Base-by-base conservation (phyloP, 2,113 vertebrate species). In the Limanda limanda region DNA sequence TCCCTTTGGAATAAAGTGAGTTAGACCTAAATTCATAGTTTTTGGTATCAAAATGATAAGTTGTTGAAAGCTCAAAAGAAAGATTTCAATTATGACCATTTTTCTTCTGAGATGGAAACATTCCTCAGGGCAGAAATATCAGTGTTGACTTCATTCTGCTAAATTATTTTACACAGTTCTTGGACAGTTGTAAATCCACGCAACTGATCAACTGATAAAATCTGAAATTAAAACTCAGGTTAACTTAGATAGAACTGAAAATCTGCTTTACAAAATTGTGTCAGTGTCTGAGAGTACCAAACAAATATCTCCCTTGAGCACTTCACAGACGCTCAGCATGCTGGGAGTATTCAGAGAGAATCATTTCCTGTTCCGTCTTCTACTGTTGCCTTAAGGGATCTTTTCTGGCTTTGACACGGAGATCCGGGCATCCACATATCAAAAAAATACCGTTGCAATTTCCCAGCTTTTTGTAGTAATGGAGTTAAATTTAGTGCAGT, bases 401-500 rank as follows among this genome's bases (percentile, higher is more conserved):
- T 40, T 74, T 62, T 55, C 27, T 14, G 62, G 21, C 18, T 21
- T 20, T 17, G 20, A 15, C n/a, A 47, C 15, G 40, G 15, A 70
- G 10, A 54, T 47, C 12, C 15, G 37, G 55, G 17, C 10, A 45
- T 59, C 25, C 52, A 67, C 40, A 48, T 1, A 55, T 59, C 25
- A 20, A 13, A 42, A 42, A 42, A 40, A 40, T 9, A 63, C 37
- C 3, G 5, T 71, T 58, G 47, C 77, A 61, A 74, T 83, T 89
- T 76, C 72, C 77, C 48, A 51, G 45, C 25, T 71, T 67, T 77
- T 61, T 77, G 68, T 35, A 59, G 59, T 58, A 13, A 4, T 23
- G n/a, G 20, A 23, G 56, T 18, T 52, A 45, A 35, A 54, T 75
- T 81, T 80, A 79, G 73, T 58, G 81, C 78, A 24, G 25, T 67